These are phyloP conservation scores for Parapristionchus giblindavisi DNA, from an alignment of 2,888 invertebrate species.

Conservation along the genomic window DNA sequence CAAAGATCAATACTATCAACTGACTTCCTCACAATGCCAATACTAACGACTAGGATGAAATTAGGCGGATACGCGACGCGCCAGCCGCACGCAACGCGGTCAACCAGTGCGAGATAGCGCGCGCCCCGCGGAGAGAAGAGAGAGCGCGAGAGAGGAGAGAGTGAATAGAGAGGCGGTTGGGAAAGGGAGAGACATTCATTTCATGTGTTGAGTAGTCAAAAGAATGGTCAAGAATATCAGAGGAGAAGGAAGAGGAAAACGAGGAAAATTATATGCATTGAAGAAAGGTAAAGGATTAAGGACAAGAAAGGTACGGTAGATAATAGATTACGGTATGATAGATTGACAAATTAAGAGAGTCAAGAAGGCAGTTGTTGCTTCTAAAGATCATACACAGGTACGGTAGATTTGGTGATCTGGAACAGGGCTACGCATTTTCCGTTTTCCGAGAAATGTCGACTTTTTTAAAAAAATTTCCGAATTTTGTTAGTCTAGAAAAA, in stretches of 20 bases:
- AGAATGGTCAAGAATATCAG: too few relatives aligned
- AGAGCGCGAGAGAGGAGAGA: too few relatives aligned
- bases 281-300: constrained; percentile 9
- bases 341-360: background rate
- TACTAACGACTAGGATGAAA: background rate
- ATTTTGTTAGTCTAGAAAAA: too few relatives aligned
- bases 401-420: too few relatives aligned
- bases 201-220: background rate
- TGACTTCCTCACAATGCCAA: too few relatives aligned
- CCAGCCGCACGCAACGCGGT: constrained; percentile 30
- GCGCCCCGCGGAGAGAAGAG: background rate
- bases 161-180: too few relatives aligned
- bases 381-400: too few relatives aligned
- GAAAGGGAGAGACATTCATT: background rate
- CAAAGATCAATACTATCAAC: too few relatives aligned
- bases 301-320: constrained; percentile 5
- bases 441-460: too few relatives aligned
- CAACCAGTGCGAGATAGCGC: background rate
- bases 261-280: background rate
- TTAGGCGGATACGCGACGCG: constrained; percentile 24
- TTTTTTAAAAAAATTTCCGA: too few relatives aligned
- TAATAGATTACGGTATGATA: background rate
- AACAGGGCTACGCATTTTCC: too few relatives aligned
- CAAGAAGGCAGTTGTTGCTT: background rate
- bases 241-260: constrained; percentile 1